Base-by-base conservation (phyloP, 2,797 vertebrate genomes). In the Emys orbicularis region DNA sequence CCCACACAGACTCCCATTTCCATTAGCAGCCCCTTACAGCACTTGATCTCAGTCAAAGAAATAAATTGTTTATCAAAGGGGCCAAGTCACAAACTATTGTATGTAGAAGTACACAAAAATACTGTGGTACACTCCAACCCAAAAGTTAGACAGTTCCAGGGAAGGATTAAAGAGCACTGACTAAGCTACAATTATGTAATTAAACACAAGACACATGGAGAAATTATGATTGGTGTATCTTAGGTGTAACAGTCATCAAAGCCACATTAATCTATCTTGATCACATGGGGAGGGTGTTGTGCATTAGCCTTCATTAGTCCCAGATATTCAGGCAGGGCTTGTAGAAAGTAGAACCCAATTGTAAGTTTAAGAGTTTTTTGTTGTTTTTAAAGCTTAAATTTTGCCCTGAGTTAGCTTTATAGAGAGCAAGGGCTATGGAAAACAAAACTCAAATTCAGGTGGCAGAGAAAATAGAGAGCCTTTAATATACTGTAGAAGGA, bases 151-250 rank as follows among this genome's bases (percentile, higher is more conserved):
- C 13, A 15, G 31, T 16, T 61, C 21, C 31, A 92, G 44, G 81
- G 88, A 79, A 94, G 81, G 93, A 97, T 95, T 90, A 96, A 88
- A 89, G 89, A 93, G 83, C 47, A 16, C 29, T 93, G 92, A 96
- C 89, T 96, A 96, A 96, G 68, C 49, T 89, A 59, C 49, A 91
- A 85, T 89, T 96, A 93, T 72, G 89, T 77, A 94, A 96, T 84
- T 84, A 93, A 94, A 68, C 81, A 83, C 2, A 91, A 23, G 56
- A 79, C 90, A 95, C 84, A 84, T 59, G 92, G 47, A 94, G 90
- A 92, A 90, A 84, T 81, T 91, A 94, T 23, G 89, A 92, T 8
- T 86, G 54, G 65, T n/a, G 27, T 91, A 92, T 65, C 59, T 94
- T 89, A 84, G 0, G 1, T 92, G 84, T 65, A 95, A 61, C 84